Conservation (phyloP, 2,797 vertebrate species). For the Distichodus sexfasciatus region DNA sequence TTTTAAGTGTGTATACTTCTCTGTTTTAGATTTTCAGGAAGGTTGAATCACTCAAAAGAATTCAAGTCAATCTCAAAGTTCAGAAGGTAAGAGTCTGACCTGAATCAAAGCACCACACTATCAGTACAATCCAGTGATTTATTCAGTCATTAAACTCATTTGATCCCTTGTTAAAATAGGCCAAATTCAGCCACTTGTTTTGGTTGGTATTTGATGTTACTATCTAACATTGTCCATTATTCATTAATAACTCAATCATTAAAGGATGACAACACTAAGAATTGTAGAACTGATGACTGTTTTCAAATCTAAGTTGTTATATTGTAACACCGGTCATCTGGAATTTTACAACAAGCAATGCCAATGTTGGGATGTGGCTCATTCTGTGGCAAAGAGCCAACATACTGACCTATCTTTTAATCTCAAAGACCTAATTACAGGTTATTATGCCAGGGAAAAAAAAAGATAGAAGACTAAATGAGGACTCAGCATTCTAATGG, state of each 20-base stretch:
- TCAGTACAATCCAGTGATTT: background rate
- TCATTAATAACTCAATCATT: too few relatives aligned
- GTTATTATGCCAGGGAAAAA: background rate
- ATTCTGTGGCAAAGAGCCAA: background rate
- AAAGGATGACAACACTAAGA: background rate
- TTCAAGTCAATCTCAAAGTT: slow-evolving; percentile 33
- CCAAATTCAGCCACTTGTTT: background rate
- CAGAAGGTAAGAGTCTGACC: background rate
- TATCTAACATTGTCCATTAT: background rate
- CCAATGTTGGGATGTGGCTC: background rate
- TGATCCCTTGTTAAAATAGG: background rate
- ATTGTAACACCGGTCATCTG: background rate
- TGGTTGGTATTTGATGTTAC: background rate
- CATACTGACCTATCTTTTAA: background rate
- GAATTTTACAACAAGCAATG: background rate
- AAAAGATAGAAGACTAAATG: background rate
- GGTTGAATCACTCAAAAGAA: background rate
- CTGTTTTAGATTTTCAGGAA: background rate
- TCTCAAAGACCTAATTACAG: slow-evolving; percentile 2
- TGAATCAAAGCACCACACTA: background rate
- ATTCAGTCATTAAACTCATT: slow-evolving; percentile 1
- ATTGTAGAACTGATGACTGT: background rate
- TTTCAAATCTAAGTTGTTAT: background rate
- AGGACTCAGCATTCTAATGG: background rate
- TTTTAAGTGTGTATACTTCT: background rate